Evolutionary conservation across 2,113 vertebrate species (phyloP).

Genomic region (Pseudorasbora parva): DNA sequence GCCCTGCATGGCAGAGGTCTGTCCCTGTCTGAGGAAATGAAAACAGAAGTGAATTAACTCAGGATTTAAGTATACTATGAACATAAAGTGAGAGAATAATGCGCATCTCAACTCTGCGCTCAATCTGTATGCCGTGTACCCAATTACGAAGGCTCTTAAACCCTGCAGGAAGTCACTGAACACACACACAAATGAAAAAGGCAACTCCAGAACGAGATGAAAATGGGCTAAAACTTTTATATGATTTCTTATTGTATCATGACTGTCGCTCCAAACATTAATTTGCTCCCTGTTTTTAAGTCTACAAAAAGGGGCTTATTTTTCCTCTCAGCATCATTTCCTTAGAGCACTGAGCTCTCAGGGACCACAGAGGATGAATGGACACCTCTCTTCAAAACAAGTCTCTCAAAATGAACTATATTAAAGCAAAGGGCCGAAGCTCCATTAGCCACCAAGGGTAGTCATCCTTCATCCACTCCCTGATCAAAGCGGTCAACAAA

Average conservation of each 20-base stretch:
- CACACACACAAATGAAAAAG: not conserved
- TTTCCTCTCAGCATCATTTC: slow-evolving; percentile 34
- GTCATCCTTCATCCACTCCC: slow-evolving; percentile 39
- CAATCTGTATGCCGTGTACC: not conserved
- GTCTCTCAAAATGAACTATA: slow-evolving; percentile 37
- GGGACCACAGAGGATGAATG: slow-evolving; percentile 27
- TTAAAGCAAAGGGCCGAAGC: slow-evolving; percentile 24
- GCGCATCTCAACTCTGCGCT: not conserved
- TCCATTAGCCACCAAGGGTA: slow-evolving; percentile 35
- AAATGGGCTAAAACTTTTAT: not conserved
- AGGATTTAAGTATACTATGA: slow-evolving; percentile 29
- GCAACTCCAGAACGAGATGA: not conserved
- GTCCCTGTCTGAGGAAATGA: slow-evolving; percentile 32
- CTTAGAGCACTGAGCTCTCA: not conserved
- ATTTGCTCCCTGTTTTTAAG: slow-evolving; percentile 43
- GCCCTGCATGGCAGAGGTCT: slow-evolving; percentile 35
- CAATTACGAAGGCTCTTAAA: slow-evolving; percentile 32
- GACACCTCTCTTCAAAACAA: slow-evolving; percentile 30
- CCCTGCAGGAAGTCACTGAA: not conserved
- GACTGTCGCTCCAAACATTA: not conserved
- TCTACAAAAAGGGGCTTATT: slow-evolving; percentile 30
- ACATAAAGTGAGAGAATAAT: not conserved
- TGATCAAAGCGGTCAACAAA: slow-evolving; percentile 52
- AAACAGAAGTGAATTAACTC: slow-evolving; percentile 31
- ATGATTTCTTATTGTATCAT: not conserved